Conservation (phyloP, 1,140 invertebrate genomes). For the Drosophila nigromelanica region DNA sequence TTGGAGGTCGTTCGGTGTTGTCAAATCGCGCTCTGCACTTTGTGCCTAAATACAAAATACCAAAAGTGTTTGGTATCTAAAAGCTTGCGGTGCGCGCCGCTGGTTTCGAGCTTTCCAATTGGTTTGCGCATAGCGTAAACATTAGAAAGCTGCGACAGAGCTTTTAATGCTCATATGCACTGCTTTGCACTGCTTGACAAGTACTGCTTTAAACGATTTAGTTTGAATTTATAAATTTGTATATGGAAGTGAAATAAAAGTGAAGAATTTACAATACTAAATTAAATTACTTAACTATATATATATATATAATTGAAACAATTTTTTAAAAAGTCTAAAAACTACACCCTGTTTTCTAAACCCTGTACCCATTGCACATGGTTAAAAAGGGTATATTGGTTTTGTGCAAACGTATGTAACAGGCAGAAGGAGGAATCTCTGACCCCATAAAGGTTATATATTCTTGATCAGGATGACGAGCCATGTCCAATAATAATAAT, state of each 20-base stretch:
- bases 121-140: not conserved
- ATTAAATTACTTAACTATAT: too few species aligned
- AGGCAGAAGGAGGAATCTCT: too few species aligned
- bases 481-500: too few species aligned
- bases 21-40: conserved; percentile 37
- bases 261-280: too few species aligned
- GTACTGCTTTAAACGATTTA: not conserved
- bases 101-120: conserved; percentile 42
- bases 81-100: conserved; percentile 25
- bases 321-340: too few species aligned
- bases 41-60: conserved; percentile 56
- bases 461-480: too few species aligned
- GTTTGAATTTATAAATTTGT: not conserved
- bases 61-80: conserved; percentile 48
- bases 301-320: too few species aligned
- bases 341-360: too few species aligned
- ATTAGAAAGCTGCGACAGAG: not conserved
- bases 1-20: conserved; percentile 79
- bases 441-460: too few species aligned
- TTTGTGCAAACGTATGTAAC: too few species aligned
- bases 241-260: not conserved
- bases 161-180: not conserved
- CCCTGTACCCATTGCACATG: too few species aligned
- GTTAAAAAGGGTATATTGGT: too few species aligned
- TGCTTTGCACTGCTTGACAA: conserved; percentile 1